Evolutionary conservation across 2,888 invertebrate species (phyloP).

Genomic region (Aromia moschata): DNA sequence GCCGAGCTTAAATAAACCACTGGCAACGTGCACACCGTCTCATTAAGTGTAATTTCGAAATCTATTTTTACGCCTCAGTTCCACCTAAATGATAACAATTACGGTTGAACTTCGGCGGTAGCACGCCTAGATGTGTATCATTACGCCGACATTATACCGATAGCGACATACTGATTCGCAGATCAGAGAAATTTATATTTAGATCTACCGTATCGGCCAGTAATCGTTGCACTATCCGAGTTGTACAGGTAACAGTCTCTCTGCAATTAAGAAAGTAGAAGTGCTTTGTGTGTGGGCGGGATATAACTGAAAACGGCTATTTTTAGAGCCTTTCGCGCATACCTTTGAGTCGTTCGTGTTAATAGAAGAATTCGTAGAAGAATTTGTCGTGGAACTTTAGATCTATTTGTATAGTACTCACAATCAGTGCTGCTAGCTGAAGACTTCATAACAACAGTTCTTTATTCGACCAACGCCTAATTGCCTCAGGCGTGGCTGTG

Average conservation of each 20-base stretch:
- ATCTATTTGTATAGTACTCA: too few relatives aligned
- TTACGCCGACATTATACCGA: neutral
- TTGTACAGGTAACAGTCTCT: too few relatives aligned
- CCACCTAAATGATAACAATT: neutral
- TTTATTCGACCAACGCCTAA: too few relatives aligned
- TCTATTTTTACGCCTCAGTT: slow-evolving; percentile 8
- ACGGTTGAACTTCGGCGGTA: neutral
- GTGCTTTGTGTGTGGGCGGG: neutral
- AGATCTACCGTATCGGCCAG: neutral
- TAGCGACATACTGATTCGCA: too few relatives aligned
- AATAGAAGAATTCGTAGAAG: too few relatives aligned
- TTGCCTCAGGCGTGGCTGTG: too few relatives aligned
- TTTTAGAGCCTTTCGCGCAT: neutral
- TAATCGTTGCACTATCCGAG: neutral
- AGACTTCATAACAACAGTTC: too few relatives aligned
- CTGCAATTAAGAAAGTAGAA: neutral
- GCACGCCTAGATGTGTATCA: slow-evolving; percentile 1
- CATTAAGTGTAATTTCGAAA: slow-evolving; percentile 14
- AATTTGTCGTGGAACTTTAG: too few relatives aligned
- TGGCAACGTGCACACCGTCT: slow-evolving; percentile 3
- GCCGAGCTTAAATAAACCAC: slow-evolving; percentile 17
- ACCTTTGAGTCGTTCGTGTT: too few relatives aligned
- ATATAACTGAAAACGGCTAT: neutral
- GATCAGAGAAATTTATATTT: too few relatives aligned
- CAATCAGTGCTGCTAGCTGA: too few relatives aligned